Conservation (phyloP, 2,888 invertebrate species). For the Emmelina monodactyla region DNA sequence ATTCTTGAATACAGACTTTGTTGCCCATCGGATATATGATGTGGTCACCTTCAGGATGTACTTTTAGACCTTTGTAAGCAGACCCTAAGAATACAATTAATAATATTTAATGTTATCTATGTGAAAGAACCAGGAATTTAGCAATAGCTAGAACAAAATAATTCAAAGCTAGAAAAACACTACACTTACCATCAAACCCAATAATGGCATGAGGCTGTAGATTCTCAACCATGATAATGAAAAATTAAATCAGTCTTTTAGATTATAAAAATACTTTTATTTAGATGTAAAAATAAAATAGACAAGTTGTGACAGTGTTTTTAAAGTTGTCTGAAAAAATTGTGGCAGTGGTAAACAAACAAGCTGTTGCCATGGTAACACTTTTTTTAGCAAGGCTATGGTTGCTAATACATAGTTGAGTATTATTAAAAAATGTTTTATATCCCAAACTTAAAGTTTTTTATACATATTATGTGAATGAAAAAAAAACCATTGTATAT, state of each 20-base stretch:
- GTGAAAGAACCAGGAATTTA: too few relatives aligned
- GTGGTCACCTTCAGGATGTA: constrained; percentile 76
- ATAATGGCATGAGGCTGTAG: constrained; percentile 76
- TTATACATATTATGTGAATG: too few relatives aligned
- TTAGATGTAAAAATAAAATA: too few relatives aligned
- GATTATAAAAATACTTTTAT: not conserved
- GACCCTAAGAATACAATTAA: constrained; percentile 27
- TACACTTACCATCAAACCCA: constrained; percentile 77
- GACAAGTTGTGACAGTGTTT: not conserved
- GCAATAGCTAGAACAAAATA: not conserved
- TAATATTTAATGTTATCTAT: too few relatives aligned
- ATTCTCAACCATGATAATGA: constrained; percentile 49
- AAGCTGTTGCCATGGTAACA: constrained; percentile 15
- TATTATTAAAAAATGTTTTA: too few relatives aligned
- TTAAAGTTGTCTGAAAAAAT: too few relatives aligned
- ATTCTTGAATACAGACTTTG: constrained; percentile 76
- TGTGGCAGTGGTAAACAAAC: not conserved
- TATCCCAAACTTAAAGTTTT: too few relatives aligned
- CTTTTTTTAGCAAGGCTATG: too few relatives aligned
- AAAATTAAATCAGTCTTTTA: constrained; percentile 7
- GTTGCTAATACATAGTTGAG: too few relatives aligned
- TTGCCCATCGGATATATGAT: constrained; percentile 81
- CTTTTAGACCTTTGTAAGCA: constrained; percentile 66
- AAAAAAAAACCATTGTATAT: too few relatives aligned
- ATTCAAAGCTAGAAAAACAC: not conserved